Conservation (phyloP, 1,140 invertebrate genomes). For the Sarcophaga bullata region DNA sequence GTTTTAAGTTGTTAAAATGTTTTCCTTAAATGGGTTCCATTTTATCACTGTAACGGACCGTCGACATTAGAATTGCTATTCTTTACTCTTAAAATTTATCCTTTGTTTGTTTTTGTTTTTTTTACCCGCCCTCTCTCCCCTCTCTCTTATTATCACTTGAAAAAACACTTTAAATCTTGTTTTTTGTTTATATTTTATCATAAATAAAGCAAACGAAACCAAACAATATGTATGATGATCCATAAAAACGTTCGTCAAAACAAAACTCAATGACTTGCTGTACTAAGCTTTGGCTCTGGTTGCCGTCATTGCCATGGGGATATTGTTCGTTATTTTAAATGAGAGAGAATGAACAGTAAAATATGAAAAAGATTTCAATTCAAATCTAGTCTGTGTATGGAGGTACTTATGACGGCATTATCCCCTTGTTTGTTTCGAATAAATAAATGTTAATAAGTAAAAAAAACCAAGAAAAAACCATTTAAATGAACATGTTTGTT, state of each 20-base stretch:
- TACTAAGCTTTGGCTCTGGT: too few species aligned
- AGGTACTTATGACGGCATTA: not conserved
- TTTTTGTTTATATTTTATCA: not conserved
- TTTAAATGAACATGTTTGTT: not conserved
- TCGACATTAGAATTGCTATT: not conserved
- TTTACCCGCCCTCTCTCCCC: too few species aligned
- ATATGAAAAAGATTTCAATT: too few species aligned
- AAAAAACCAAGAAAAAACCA: not conserved
- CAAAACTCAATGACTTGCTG: not conserved
- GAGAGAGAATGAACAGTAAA: too few species aligned
- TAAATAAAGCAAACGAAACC: not conserved
- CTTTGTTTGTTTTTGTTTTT: not conserved
- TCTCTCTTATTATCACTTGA: not conserved
- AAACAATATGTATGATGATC: not conserved
- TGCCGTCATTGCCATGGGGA: too few species aligned
- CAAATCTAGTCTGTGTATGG: too few species aligned
- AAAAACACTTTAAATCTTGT: constrained; percentile 10
- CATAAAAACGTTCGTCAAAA: constrained; percentile 20
- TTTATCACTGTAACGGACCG: not conserved
- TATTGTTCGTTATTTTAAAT: too few species aligned
- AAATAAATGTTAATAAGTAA: not conserved
- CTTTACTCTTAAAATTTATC: not conserved
- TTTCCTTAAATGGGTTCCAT: too few species aligned
- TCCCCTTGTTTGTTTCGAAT: constrained; percentile 19
- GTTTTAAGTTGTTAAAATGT: too few species aligned